phyloP scores from a whole-genome alignment of 1,140 invertebrate species.

The Manduca sexta region DNA sequence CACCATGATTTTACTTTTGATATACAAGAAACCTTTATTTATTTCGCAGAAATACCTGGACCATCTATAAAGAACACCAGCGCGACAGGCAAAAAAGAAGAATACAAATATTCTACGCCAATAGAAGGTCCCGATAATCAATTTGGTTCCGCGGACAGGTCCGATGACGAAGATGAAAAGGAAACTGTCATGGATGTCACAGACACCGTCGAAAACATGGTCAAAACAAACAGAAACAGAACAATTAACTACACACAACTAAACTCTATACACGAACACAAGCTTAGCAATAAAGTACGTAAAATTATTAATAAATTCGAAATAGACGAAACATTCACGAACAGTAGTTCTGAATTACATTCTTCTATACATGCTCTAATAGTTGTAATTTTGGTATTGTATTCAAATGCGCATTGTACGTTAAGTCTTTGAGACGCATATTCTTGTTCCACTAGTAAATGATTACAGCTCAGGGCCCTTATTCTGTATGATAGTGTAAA shows the following conservation, averaged over 20 bases:
- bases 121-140: conserved; percentile 60
- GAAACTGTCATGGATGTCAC: conserved; percentile 29
- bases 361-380: neutral
- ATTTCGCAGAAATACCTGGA: conserved; percentile 48
- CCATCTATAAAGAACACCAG: conserved; percentile 37
- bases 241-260: conserved; percentile 18
- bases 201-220: conserved; percentile 11
- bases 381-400: neutral
- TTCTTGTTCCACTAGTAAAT: no score
- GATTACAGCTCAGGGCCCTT: no score
- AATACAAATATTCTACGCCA: conserved; percentile 51
- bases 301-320: conserved; percentile 56
- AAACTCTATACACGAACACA: conserved; percentile 34
- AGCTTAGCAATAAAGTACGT: conserved; percentile 56
- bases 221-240: conserved; percentile 38
- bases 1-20: no score
- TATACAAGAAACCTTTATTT: no score
- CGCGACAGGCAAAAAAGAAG: conserved; percentile 41
- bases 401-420: neutral
- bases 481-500: no score
- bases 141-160: conserved; percentile 55
- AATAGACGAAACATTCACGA: conserved; percentile 28
- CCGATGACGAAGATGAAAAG: conserved; percentile 60
- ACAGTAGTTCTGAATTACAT: conserved; percentile 18
- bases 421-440: neutral